A percentile compares a stretch with the other conserved stretches of the same genome.
These are phyloP conservation scores for Porites lobata DNA, from an alignment of 92 coral and sea anemone genomes.

Conservation along the genomic window DNA sequence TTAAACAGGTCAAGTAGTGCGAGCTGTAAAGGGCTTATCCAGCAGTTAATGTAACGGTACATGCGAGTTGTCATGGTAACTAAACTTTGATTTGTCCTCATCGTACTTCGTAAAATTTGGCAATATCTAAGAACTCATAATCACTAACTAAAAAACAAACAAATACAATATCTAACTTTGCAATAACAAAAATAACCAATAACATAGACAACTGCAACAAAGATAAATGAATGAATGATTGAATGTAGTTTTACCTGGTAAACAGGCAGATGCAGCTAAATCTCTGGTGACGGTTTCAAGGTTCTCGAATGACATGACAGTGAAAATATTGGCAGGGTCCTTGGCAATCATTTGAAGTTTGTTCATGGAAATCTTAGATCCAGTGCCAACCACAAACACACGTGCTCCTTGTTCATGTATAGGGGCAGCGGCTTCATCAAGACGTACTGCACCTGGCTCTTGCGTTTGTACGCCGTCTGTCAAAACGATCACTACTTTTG, in stretches of 20 bases:
- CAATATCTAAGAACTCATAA: too few species aligned
- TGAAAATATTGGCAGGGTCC: slow-evolving; percentile 64
- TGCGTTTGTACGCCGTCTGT: slow-evolving; percentile 94
- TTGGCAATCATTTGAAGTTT: slow-evolving; percentile 72
- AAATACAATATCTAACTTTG: background rate
- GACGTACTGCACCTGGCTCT: slow-evolving; percentile 74
- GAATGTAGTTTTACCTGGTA: slow-evolving; percentile 41
- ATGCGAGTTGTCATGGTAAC: too few species aligned
- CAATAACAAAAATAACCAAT: background rate
- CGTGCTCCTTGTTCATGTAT: slow-evolving; percentile 76
- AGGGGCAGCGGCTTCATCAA: slow-evolving; percentile 67
- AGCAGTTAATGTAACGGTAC: too few species aligned
- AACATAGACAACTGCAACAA: background rate
- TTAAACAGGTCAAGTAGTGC: too few species aligned
- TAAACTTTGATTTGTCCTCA: too few species aligned
- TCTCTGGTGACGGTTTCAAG: slow-evolving; percentile 60
- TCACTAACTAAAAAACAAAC: too few species aligned
- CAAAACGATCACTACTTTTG: slow-evolving; percentile 83
- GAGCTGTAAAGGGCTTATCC: too few species aligned
- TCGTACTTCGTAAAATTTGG: too few species aligned
- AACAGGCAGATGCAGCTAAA: slow-evolving; percentile 70
- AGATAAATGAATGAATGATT: background rate
- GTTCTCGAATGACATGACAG: slow-evolving; percentile 72
- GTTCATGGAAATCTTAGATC: slow-evolving; percentile 61
- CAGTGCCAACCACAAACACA: slow-evolving; percentile 85